Percentiles rank a stretch among this genome's conserved stretches.
Conservation (phyloP, 2,888 invertebrate genomes). For the Xanthia togata region DNA sequence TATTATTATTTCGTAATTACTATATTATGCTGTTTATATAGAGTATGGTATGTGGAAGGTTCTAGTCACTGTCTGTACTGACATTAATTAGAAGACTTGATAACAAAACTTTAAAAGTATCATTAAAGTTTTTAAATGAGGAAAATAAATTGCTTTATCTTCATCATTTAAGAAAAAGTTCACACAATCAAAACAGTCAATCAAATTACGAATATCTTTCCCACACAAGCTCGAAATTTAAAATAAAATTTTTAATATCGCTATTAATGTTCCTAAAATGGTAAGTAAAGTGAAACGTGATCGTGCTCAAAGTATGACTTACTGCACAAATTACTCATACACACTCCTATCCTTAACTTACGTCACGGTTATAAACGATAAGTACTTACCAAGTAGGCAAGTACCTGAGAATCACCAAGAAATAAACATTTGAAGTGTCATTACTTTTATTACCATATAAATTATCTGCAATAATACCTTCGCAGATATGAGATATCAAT, state of each 20-base stretch:
- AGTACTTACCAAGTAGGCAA: slow-evolving; percentile 15
- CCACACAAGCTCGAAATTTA: background rate
- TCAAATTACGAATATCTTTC: background rate
- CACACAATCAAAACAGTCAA: too few species aligned
- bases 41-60: background rate
- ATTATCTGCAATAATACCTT: slow-evolving; percentile 36
- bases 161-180: background rate
- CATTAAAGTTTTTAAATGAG: background rate
- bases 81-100: background rate
- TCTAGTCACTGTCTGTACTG: background rate
- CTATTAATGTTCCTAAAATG: slow-evolving; percentile 23
- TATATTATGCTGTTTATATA: background rate
- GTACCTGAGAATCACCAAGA: slow-evolving; percentile 15
- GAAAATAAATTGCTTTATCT: background rate
- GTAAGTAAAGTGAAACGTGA: background rate
- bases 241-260: slow-evolving; percentile 1
- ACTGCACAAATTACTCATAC: slow-evolving; percentile 37
- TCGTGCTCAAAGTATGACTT: background rate
- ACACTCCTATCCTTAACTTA: slow-evolving; percentile 31
- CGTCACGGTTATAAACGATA: slow-evolving; percentile 40
- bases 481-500: slow-evolving; percentile 32
- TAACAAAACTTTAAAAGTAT: background rate
- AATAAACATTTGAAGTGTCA: slow-evolving; percentile 45
- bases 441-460: slow-evolving; percentile 40
- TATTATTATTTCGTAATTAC: background rate